Base-by-base conservation (phyloP, 2,888 invertebrate genomes). In the Eucriotettix oculatus region DNA sequence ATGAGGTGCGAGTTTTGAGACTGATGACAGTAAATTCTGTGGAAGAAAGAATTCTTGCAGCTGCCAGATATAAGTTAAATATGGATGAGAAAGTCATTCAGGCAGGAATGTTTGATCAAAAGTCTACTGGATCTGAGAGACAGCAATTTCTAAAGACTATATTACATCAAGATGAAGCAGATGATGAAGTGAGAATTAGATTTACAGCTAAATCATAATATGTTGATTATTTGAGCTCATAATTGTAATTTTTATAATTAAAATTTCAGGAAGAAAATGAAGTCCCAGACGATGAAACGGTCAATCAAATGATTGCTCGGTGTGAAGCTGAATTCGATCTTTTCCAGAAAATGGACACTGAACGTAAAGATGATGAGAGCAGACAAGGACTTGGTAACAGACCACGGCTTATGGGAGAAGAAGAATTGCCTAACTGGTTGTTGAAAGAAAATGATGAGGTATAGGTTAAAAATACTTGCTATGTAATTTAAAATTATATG, bases 71-170 rank as follows among this genome's bases (percentile, higher is more conserved):
- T 71, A 83, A 83, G 68, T 70, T 84, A 60, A 83, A 83, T 67
- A 79, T 83, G 65, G 83, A 84, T 67, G 82, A 82, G 68, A 83
- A 84, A 69, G 82, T 83, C 61, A 83, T 83, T 66, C 81, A 83
- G 68, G 82, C 82, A 60, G 83, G 83, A 65, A 82, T 81, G 78
- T 83, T 83, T 69, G 81, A 83, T 69, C 79, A 82, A 69, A 79
- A 81, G 67, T 81, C 81, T 1, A 83, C 83, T 10, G 80, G 79
- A 11, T 72, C 72, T 12, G 82, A 83, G 67, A 69, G 83, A 59
- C 72, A 75, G 63, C 75, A 79, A 68, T 79, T 82, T 69, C 72
- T 82, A 57, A 76, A 78, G 66, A 75, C 76, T 56, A 76, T 82
- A 57, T 73, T 82, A 5, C 71, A 71, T 58, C 76, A 78, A 65